phyloP scores from a whole-genome alignment of 2,888 invertebrate genomes.

The Tenthredo scrophulariae region DNA sequence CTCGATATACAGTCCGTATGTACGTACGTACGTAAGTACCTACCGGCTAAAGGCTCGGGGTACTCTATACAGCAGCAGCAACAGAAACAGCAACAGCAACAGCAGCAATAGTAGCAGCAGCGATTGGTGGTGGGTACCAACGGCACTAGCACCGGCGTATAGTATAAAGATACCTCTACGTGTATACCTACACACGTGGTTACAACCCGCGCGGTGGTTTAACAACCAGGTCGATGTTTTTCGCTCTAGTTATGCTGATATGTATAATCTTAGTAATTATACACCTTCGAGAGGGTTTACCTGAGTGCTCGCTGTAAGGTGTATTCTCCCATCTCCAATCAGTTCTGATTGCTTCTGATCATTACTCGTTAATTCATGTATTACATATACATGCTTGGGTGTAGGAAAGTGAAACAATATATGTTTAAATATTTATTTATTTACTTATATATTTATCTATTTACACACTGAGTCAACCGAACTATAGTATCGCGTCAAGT shows the following conservation, averaged over 20 bases:
- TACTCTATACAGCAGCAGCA: not conserved
- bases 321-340: conserved; percentile 66
- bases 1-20: conserved; percentile 7
- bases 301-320: conserved; percentile 57
- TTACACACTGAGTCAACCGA: not conserved
- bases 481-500: not conserved
- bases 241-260: conserved; percentile 74
- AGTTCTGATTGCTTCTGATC: conserved; percentile 67
- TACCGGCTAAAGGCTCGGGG: conserved; percentile 17
- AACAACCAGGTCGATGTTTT: conserved; percentile 73
- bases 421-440: conserved; percentile 31
- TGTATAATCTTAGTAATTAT: conserved; percentile 73
- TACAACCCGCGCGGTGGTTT: conserved; percentile 60
- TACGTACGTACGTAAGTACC: not conserved
- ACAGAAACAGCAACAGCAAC: not conserved
- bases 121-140: not conserved
- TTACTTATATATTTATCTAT: not conserved
- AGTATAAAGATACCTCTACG: conserved; percentile 44
- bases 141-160: conserved; percentile 25
- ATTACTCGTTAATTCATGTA: conserved; percentile 59
- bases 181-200: conserved; percentile 57
- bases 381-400: not conserved
- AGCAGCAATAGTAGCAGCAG: not conserved
- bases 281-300: conserved; percentile 66
- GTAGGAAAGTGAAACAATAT: not conserved